Base-by-base conservation (phyloP, 2,888 invertebrate species). In the Drosophila villosipedis region DNA sequence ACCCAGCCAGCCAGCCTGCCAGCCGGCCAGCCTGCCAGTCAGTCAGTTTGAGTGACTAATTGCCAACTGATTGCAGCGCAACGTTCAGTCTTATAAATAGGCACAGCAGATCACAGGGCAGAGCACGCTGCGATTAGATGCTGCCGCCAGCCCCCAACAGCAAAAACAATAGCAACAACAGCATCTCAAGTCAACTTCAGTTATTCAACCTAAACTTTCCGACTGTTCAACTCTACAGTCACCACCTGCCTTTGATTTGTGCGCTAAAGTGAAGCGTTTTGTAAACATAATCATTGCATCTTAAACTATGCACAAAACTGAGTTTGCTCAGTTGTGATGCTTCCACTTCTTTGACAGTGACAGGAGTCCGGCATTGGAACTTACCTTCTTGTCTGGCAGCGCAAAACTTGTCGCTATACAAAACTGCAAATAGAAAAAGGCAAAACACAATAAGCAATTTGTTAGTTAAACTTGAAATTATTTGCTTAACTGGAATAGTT, bases 1-100 rank as follows among this genome's bases (percentile, higher is more conserved):
- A 35, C 50, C 52, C 49, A 53, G 55, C 41, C 52, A 39, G 55
- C 39, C 74, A 68, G 73, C 7, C 37, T 39, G 73, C 41, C 52
- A 39, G 50, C 57, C 53, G 53, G 55, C 57, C 53, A 58, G 55
- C 33, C 67, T 58, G 70, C 39, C 71, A 66, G 53, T 43, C 74
- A 75, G 73, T 78, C 82, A 68, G 74, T 76, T 78, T 78, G 82
- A 89, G 89, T 86, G 86, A 86, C 85, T 86, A 86, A 86, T 86
- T 86, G 85, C 86, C 74, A 67, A 75, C 71, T 74, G 83, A 88
- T 78, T 83, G 84, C 88, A 66, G 60, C 70, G 60, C 54, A 50
- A 73, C 67, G 73, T 53, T 65, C 54, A 41, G 57, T 55, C 76
- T 83, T 84, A 84, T 86, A 84, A 87, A 84, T 87, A 84, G 78